These are phyloP conservation scores for Pachypsylla venusta DNA, from an alignment of 1,140 invertebrate genomes.

Conservation along the genomic window DNA sequence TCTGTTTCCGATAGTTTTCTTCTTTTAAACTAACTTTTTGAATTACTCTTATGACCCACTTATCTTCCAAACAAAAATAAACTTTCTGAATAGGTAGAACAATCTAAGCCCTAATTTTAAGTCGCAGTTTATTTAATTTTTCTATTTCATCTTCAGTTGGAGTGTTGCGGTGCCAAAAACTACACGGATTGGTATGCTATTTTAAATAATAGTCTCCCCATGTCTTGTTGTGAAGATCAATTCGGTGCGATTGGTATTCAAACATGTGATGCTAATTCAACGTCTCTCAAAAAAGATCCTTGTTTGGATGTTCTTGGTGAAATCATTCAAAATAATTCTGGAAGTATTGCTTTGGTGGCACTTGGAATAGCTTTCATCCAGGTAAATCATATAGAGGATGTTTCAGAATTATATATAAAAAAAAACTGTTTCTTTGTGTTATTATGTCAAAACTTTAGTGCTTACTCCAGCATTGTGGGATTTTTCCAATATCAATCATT, in stretches of 20 bases:
- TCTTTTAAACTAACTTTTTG: too few species aligned
- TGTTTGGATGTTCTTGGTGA: constrained; percentile 15
- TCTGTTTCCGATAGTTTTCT: too few species aligned
- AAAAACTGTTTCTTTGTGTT: too few species aligned
- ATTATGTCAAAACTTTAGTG: too few species aligned
- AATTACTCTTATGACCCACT: too few species aligned
- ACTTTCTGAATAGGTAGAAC: too few species aligned
- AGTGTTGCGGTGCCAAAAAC: constrained; percentile 60
- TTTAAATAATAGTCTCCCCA: constrained; percentile 21
- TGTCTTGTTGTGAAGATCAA: constrained; percentile 16
- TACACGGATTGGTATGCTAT: constrained; percentile 46
- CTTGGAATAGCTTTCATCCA: constrained; percentile 18
- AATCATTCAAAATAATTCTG: constrained; percentile 18
- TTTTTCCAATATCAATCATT: too few species aligned
- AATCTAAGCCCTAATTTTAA: too few species aligned
- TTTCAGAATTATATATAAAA: neutral
- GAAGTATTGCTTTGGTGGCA: constrained; percentile 14
- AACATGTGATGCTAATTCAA: constrained; percentile 11
- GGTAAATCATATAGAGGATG: constrained; percentile 9
- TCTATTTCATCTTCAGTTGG: too few species aligned
- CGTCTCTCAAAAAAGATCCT: constrained; percentile 8
- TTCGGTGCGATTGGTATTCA: constrained; percentile 12
- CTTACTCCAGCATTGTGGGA: too few species aligned
- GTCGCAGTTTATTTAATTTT: too few species aligned
- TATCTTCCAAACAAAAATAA: too few species aligned